phyloP scores from a whole-genome alignment of 2,797 vertebrate genomes.

The Argentina silus region DNA sequence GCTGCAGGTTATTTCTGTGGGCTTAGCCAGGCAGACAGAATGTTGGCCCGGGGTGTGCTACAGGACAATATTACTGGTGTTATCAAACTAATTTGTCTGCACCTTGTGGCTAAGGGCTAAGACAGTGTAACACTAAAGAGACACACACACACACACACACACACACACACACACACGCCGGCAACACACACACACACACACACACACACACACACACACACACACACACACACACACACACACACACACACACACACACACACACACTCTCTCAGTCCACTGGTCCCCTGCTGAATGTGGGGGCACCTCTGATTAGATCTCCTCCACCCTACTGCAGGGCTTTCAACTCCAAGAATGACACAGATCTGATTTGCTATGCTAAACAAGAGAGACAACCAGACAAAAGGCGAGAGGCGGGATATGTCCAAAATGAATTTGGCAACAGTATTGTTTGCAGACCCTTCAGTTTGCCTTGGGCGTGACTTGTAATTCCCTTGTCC shows the following conservation, averaged over 20 bases:
- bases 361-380: constrained; percentile 67
- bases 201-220: too few relatives aligned
- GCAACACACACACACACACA: too few relatives aligned
- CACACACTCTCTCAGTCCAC: constrained; percentile 5
- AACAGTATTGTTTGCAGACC: constrained; percentile 1
- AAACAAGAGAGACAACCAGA: constrained; percentile 58
- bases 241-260: not conserved
- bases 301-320: constrained; percentile 57
- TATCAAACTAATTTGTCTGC: not conserved
- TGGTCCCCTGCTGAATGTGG: constrained; percentile 42
- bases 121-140: not conserved
- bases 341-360: constrained; percentile 31
- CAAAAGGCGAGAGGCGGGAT: constrained; percentile 32
- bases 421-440: constrained; percentile 40
- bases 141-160: not conserved
- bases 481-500: constrained; percentile 28
- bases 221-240: too few relatives aligned
- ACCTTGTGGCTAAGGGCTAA: not conserved
- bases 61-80: not conserved
- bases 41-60: not conserved
- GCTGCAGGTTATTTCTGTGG: not conserved
- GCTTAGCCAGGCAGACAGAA: not conserved
- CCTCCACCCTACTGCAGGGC: constrained; percentile 50
- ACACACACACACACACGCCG: too few relatives aligned
- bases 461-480: not conserved